A percentile compares a stretch with the other conserved stretches of the same genome.
These are phyloP conservation scores for Pteria penguin DNA, from an alignment of 2,888 invertebrate species.

Conservation along the genomic window DNA sequence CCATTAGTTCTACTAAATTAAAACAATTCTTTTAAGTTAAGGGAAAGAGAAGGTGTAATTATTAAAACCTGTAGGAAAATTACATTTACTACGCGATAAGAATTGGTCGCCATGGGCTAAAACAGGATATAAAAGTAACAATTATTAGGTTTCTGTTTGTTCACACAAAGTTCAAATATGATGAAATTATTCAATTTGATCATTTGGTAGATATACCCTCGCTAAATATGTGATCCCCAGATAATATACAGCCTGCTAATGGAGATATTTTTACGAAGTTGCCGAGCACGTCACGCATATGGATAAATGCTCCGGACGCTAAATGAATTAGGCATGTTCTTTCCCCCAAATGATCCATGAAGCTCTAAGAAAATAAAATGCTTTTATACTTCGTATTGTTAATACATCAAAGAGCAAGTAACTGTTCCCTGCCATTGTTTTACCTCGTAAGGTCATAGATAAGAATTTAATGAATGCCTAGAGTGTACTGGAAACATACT, in stretches of 20 bases:
- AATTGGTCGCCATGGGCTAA: neutral
- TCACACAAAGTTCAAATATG: neutral
- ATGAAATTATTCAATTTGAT: neutral
- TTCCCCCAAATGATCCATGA: neutral
- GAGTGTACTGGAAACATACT: no score
- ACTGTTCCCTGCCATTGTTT: no score
- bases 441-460: no score
- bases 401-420: no score
- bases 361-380: no score
- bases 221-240: neutral
- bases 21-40: neutral
- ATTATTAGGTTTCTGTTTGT: neutral
- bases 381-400: no score
- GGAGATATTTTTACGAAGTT: neutral
- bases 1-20: neutral
- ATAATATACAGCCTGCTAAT: neutral
- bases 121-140: neutral
- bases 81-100: neutral
- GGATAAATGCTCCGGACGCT: neutral
- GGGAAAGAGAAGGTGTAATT: neutral
- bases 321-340: neutral
- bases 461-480: no score
- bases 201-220: neutral
- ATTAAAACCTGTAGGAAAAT: neutral
- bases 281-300: neutral